Base-by-base conservation (phyloP, 2,888 invertebrate species). In the Mechanitis mazaeus region DNA sequence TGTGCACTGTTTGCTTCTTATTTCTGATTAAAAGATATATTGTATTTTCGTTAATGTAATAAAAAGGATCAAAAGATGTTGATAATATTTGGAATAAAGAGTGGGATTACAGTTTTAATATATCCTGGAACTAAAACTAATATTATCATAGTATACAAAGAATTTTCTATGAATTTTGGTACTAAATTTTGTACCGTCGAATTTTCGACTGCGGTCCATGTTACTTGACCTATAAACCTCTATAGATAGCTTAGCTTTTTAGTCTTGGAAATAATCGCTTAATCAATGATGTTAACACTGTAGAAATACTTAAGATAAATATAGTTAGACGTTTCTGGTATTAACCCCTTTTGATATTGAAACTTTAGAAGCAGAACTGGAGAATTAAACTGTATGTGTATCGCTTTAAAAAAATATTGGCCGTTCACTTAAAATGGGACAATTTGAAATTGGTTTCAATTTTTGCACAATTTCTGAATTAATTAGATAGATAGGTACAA, bases 111-210 rank as follows among this genome's bases (percentile, higher is more conserved):
- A 42, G 9, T 33, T 58, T 45, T 28, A 45, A 9, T 4, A 58
- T 58, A 45, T 31, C 31, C 20, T 53, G 33, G 33, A 42, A 54
- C 20, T 11, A 33, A 28, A 33, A 20, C 33, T 28, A 45, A 54
- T 38, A 42, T 57, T 50, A 42, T 20, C 9, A 50, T 50, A 50
- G 59, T 60, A 61, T 55, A 59, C 54, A 58, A 55, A 64, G 54
- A 72, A 67, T 78, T 77, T 81, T 76, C 79, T 77, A 83, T 84
- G 79, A 87, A 85, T 87, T 87, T 88, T 87, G 86, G 86, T 87
- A 87, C 83, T 83, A 78, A 79, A 68, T 86, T 87, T 87, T 88
- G 85, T 88, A 69, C 75, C 73, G 85, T 86, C 84, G 83, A 71
- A 67, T 74, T 73, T 75, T 75, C 79, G 85, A 83, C 81, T 78